Evolutionary conservation across 2,888 invertebrate genomes (phyloP).

Genomic region (Hyposoter dolosus): DNA sequence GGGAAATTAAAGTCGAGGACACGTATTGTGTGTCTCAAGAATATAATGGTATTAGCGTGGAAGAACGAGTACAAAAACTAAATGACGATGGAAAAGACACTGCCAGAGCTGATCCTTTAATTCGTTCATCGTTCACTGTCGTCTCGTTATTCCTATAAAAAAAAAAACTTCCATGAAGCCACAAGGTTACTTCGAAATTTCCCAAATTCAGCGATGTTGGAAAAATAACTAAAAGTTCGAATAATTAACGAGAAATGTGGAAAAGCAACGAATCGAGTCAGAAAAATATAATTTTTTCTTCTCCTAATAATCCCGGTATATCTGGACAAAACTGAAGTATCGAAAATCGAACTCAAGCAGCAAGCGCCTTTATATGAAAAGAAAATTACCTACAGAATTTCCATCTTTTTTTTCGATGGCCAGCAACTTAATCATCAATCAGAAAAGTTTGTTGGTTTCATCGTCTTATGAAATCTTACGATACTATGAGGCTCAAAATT

Average conservation of each 20-base stretch:
- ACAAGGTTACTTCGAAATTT: not conserved
- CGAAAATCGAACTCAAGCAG: too few species aligned
- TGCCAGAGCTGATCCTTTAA: slow-evolving; percentile 49
- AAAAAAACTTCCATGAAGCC: slow-evolving; percentile 35
- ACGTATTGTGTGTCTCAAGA: slow-evolving; percentile 7
- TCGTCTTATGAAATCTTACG: too few species aligned
- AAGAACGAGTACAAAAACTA: slow-evolving; percentile 51
- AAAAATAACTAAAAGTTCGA: slow-evolving; percentile 10
- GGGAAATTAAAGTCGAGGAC: slow-evolving; percentile 21
- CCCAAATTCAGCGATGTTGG: not conserved
- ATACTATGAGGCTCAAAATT: too few species aligned
- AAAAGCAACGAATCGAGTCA: not conserved
- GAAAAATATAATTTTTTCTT: too few species aligned
- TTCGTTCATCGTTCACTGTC: slow-evolving; percentile 49
- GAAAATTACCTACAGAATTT: too few species aligned
- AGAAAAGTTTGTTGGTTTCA: too few species aligned
- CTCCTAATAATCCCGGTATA: too few species aligned
- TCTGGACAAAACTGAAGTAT: too few species aligned
- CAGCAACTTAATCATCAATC: too few species aligned
- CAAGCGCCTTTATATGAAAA: too few species aligned
- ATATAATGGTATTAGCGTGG: not conserved
- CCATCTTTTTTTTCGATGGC: too few species aligned
- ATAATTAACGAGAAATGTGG: not conserved
- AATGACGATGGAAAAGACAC: slow-evolving; percentile 31
- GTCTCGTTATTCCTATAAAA: slow-evolving; percentile 49